phyloP scores from a whole-genome alignment of 2,113 vertebrate species.

The Peromyscus polionotus region DNA sequence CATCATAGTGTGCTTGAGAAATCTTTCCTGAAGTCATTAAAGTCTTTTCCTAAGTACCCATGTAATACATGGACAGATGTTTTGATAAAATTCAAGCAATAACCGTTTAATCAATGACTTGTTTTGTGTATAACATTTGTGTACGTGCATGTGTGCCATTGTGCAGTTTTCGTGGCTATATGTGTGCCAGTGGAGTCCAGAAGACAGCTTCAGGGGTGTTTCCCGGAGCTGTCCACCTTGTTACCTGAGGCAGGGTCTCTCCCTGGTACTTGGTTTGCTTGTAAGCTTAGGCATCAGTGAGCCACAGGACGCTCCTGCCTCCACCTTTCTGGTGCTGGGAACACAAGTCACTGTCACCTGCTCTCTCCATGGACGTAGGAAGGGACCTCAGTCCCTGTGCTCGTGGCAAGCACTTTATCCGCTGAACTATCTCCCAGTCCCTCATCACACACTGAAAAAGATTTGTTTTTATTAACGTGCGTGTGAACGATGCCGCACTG shows the following conservation, averaged over 20 bases:
- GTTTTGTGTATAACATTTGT: background rate
- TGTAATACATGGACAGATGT: background rate
- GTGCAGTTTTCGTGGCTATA: background rate
- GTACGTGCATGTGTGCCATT: background rate
- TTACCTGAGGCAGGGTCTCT: background rate
- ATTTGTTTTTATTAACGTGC: background rate
- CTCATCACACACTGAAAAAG: background rate
- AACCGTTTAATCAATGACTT: background rate
- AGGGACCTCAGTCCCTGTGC: background rate
- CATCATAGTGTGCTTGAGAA: background rate
- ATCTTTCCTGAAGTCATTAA: conserved; percentile 9
- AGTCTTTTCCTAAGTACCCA: background rate
- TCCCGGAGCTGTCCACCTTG: background rate
- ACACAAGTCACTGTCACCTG: background rate
- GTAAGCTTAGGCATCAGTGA: background rate
- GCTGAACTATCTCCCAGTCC: background rate
- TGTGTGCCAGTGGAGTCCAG: background rate
- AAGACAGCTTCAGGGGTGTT: background rate
- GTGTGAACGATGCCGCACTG: too few relatives aligned
- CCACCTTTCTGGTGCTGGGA: background rate
- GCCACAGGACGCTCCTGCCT: background rate
- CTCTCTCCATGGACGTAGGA: background rate
- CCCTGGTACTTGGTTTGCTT: background rate
- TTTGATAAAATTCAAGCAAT: background rate
- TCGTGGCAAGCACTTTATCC: background rate